Evolutionary conservation across 2,113 vertebrate species (phyloP).

Genomic region (Sciurus niger): DNA sequence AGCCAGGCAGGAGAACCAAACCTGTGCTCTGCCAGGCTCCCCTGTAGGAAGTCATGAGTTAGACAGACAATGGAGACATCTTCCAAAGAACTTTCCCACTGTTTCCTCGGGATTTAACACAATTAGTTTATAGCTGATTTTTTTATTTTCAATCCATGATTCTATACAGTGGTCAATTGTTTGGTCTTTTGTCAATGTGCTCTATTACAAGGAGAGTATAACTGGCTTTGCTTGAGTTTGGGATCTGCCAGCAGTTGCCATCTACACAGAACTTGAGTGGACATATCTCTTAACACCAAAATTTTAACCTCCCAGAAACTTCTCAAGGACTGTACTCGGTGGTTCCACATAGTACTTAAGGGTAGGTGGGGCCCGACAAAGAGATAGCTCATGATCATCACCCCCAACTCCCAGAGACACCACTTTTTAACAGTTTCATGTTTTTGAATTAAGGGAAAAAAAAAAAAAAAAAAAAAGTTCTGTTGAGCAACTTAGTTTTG

Average conservation of each 20-base stretch:
- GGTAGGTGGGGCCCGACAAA: neutral
- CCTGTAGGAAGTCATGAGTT: neutral
- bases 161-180: neutral
- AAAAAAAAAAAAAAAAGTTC: neutral
- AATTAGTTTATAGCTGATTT: conserved; percentile 15
- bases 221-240: neutral
- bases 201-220: neutral
- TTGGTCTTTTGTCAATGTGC: neutral
- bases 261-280: neutral
- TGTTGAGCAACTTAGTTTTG: neutral
- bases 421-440: neutral
- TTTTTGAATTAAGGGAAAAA: neutral
- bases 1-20: neutral
- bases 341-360: neutral
- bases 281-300: neutral
- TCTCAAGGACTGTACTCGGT: neutral
- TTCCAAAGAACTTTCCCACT: conserved; percentile 16
- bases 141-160: conserved; percentile 5
- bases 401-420: neutral
- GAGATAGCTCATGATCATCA: too few relatives aligned
- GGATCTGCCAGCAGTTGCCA: conserved; percentile 2
- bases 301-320: neutral
- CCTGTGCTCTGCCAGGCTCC: neutral
- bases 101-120: conserved; percentile 34
- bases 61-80: neutral